phyloP scores from a whole-genome alignment of 2,888 invertebrate genomes.

The Tachina fera region DNA sequence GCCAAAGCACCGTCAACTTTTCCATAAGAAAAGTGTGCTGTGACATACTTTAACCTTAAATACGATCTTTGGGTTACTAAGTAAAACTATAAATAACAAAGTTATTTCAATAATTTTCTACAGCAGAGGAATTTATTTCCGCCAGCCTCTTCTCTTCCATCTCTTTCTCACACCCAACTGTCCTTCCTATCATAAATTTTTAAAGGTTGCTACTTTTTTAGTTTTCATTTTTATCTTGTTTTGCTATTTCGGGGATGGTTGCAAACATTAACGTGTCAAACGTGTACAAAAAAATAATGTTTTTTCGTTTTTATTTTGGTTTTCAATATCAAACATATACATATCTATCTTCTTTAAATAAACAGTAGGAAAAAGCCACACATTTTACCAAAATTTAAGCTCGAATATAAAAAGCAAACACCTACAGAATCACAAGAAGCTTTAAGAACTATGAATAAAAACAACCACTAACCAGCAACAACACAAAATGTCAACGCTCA shows the following conservation, averaged over 20 bases:
- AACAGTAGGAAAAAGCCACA: slow-evolving; percentile 64
- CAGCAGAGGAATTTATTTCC: no score
- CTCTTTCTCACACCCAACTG: slow-evolving; percentile 16
- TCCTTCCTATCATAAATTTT: slow-evolving; percentile 23
- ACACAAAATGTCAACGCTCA: slow-evolving; percentile 70
- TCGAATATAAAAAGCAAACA: slow-evolving; percentile 27
- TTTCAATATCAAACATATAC: slow-evolving; percentile 43
- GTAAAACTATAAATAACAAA: no score
- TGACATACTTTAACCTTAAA: no score
- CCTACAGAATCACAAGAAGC: slow-evolving; percentile 26
- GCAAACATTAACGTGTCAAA: slow-evolving; percentile 67
- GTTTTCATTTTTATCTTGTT: slow-evolving; percentile 42
- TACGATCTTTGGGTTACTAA: no score
- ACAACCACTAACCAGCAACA: slow-evolving; percentile 8
- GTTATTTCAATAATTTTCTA: no score
- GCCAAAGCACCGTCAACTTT: no score
- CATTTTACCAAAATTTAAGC: slow-evolving; percentile 50
- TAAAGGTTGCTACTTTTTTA: slow-evolving; percentile 24
- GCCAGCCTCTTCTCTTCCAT: background rate
- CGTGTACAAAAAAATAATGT: slow-evolving; percentile 53
- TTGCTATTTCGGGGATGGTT: slow-evolving; percentile 49
- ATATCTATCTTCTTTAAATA: slow-evolving; percentile 56
- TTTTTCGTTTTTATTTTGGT: background rate
- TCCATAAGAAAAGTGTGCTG: no score
- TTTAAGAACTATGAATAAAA: slow-evolving; percentile 3